phyloP scores from a whole-genome alignment of 2,888 invertebrate species.

The Troglohyphantes excavatus region DNA sequence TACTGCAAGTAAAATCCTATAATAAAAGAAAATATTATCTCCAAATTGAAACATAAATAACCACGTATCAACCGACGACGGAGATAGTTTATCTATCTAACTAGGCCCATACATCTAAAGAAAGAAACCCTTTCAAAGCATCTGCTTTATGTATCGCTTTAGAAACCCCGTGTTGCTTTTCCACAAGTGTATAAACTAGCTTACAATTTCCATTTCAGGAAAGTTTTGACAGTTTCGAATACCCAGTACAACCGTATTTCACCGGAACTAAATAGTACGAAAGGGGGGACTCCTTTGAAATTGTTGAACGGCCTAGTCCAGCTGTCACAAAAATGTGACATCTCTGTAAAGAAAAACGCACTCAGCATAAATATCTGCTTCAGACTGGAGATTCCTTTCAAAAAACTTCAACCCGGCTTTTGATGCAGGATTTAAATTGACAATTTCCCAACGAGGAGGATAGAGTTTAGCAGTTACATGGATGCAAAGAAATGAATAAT shows the following conservation, averaged over 20 bases:
- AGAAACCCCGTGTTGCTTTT: neutral
- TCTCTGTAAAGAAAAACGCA: conserved; percentile 57
- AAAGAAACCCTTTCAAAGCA: neutral
- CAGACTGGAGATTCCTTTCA: conserved; percentile 37
- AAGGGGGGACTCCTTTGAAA: conserved; percentile 42
- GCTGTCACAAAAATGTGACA: conserved; percentile 66
- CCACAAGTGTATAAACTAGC: conserved; percentile 42
- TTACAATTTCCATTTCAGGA: conserved; percentile 44
- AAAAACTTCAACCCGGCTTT: conserved; percentile 45
- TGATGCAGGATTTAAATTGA: conserved; percentile 59
- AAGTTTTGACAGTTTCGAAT: conserved; percentile 13
- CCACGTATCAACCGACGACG: too few relatives aligned
- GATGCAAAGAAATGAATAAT: too few relatives aligned
- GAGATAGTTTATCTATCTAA: neutral
- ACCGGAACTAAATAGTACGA: conserved; percentile 47
- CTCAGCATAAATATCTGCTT: conserved; percentile 51
- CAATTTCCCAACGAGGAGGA: conserved; percentile 1
- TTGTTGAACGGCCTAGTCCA: conserved; percentile 39
- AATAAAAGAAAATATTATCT: too few relatives aligned
- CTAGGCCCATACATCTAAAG: neutral
- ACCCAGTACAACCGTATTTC: neutral
- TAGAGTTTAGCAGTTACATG: too few relatives aligned
- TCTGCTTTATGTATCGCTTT: neutral
- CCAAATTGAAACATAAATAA: too few relatives aligned
- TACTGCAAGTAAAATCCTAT: too few relatives aligned